phyloP scores from a whole-genome alignment of 2,113 vertebrate genomes.

The Toxostoma redivivum region DNA sequence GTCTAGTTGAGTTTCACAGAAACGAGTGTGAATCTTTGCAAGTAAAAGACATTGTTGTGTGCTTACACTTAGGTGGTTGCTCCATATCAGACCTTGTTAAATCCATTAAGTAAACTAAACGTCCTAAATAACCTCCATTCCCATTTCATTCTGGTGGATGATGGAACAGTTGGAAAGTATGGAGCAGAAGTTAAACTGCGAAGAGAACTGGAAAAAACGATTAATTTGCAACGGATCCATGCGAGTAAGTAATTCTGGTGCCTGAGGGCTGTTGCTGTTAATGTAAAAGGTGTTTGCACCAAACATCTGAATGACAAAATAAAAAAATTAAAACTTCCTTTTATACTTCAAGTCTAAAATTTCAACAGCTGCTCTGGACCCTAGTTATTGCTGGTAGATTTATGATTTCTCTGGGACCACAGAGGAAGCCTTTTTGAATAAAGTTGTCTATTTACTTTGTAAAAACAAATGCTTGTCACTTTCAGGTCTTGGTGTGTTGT shows the following conservation, averaged over 20 bases:
- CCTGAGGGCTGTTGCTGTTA: background rate
- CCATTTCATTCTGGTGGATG: constrained; percentile 97
- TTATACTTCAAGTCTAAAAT: background rate
- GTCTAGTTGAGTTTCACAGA: background rate
- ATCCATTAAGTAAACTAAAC: constrained; percentile 96
- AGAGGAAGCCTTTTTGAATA: background rate
- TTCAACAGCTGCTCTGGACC: background rate
- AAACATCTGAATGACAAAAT: background rate
- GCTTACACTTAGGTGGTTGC: constrained; percentile 84
- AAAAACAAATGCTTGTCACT: background rate
- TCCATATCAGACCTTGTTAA: constrained; percentile 95
- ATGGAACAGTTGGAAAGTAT: constrained; percentile 96
- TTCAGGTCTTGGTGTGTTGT: background rate
- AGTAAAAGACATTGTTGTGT: constrained; percentile 9
- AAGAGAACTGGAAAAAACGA: constrained; percentile 94
- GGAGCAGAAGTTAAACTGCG: constrained; percentile 92
- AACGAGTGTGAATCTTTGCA: background rate
- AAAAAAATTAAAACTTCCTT: background rate
- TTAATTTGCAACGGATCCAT: constrained; percentile 97
- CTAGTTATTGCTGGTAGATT: background rate
- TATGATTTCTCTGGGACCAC: background rate
- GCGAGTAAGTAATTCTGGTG: constrained; percentile 82
- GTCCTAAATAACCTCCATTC: constrained; percentile 97
- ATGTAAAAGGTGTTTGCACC: background rate
- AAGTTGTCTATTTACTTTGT: background rate